A percentile compares a stretch with the other conserved stretches of the same genome.
Conservation (phyloP, 2,888 invertebrate genomes). For the Dermolepida albohirtum region DNA sequence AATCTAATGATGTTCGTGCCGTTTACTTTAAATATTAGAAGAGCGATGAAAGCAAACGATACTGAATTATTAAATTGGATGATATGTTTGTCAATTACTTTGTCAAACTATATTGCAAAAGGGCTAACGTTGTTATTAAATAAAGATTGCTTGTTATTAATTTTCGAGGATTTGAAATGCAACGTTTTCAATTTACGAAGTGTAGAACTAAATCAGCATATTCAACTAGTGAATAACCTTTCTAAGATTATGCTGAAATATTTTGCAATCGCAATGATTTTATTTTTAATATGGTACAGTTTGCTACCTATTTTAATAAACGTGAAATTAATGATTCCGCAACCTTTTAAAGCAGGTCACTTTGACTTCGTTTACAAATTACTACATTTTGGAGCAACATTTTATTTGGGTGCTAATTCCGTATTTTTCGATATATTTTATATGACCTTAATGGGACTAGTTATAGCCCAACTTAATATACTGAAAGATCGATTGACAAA, state of each 20-base stretch:
- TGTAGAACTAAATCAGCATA: conserved; percentile 1
- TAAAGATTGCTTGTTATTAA: background rate
- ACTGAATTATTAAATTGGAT: background rate
- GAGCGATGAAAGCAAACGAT: conserved; percentile 5
- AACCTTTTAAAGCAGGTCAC: conserved; percentile 8
- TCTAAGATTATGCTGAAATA: background rate
- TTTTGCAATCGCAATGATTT: conserved; percentile 4
- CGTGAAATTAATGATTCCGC: conserved; percentile 14
- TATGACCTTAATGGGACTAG: conserved; percentile 27
- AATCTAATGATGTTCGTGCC: too few relatives aligned
- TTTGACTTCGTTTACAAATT: conserved; percentile 18
- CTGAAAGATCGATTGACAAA: conserved; percentile 6
- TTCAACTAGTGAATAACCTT: conserved; percentile 3
- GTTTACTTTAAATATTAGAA: background rate
- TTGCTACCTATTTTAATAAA: conserved; percentile 20
- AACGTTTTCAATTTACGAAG: conserved; percentile 15
- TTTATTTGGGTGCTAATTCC: conserved; percentile 6
- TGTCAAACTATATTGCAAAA: background rate
- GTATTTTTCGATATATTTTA: conserved; percentile 22
- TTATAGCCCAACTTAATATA: conserved; percentile 35
- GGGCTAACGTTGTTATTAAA: background rate
- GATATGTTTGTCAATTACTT: background rate
- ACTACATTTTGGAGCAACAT: conserved; percentile 10
- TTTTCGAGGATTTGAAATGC: conserved; percentile 13
- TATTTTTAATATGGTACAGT: background rate